A percentile compares a stretch with the other conserved stretches of the same genome.
Evolutionary conservation across 1,140 invertebrate species (phyloP).

Genomic region (Caenorhabditis remanei): DNA sequence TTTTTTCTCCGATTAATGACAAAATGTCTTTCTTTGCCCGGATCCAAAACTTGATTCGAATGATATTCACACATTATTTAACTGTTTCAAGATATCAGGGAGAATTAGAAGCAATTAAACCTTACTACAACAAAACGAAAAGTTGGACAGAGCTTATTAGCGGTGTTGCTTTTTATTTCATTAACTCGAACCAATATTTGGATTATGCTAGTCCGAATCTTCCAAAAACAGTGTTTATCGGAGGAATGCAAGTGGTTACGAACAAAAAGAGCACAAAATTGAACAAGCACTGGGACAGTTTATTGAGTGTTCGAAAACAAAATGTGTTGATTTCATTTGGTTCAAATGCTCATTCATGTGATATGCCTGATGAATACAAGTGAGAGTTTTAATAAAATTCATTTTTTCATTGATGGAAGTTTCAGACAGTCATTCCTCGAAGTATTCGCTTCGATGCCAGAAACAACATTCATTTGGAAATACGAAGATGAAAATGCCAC

Average conservation of each 20-base stretch:
- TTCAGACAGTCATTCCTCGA: conserved; percentile 9
- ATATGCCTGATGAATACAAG: conserved; percentile 66
- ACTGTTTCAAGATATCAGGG: neutral
- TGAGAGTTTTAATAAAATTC: neutral
- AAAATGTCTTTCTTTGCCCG: conserved; percentile 52
- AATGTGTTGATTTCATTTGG: conserved; percentile 67
- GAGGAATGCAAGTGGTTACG: conserved; percentile 59
- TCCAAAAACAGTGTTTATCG: conserved; percentile 61
- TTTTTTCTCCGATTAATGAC: conserved; percentile 10
- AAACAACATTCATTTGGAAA: conserved; percentile 33
- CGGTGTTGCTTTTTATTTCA: conserved; percentile 45
- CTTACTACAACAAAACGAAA: conserved; percentile 9
- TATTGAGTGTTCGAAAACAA: conserved; percentile 53
- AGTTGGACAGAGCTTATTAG: conserved; percentile 4
- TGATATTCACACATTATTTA: conserved; percentile 17
- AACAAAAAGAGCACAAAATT: conserved; percentile 30
- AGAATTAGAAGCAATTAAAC: conserved; percentile 13
- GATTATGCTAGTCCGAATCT: conserved; percentile 59
- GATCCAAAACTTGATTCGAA: conserved; percentile 5
- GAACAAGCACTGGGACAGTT: conserved; percentile 52
- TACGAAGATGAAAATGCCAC: conserved; percentile 46
- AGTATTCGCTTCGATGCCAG: conserved; percentile 5
- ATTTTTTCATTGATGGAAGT: neutral
- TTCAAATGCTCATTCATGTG: conserved; percentile 63
- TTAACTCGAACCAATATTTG: conserved; percentile 58